Evolutionary conservation across 2,113 vertebrate genomes (phyloP).

Genomic region (Saguinus midas): DNA sequence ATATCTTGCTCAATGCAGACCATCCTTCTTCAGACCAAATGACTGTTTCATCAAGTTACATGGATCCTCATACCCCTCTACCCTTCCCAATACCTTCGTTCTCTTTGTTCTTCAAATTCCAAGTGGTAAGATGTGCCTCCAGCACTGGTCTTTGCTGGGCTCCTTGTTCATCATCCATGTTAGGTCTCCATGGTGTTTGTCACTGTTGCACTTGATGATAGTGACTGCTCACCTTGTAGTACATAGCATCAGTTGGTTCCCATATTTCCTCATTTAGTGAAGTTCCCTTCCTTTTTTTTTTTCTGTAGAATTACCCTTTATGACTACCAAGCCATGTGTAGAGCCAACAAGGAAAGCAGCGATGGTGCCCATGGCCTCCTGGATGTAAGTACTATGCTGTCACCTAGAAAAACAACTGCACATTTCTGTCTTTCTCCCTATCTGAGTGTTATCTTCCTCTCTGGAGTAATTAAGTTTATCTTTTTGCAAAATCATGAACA

Average conservation of each 20-base stretch:
- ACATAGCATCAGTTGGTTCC: neutral
- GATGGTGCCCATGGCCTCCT: constrained; percentile 92
- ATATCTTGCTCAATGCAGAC: constrained; percentile 21
- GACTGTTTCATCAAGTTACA: neutral
- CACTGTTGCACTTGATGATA: neutral
- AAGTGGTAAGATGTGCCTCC: too few species aligned
- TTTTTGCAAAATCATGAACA: neutral
- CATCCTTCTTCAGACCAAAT: constrained; percentile 39
- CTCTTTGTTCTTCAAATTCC: constrained; percentile 31
- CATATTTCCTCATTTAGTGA: neutral
- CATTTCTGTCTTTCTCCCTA: neutral
- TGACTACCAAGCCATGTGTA: constrained; percentile 98
- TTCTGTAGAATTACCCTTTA: constrained; percentile 93
- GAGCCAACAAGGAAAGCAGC: constrained; percentile 94
- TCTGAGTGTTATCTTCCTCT: neutral
- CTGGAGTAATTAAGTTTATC: neutral
- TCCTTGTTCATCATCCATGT: neutral
- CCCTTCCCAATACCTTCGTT: neutral
- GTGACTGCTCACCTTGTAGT: neutral
- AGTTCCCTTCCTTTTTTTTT: constrained; percentile 75
- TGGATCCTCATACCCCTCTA: neutral
- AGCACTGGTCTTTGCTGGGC: too few species aligned
- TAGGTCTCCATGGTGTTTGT: neutral
- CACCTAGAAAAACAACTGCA: neutral
- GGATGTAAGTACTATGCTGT: constrained; percentile 89